Evolutionary conservation across 2,888 invertebrate species (phyloP).

Genomic region (Ashinkailepas kermadecensis): DNA sequence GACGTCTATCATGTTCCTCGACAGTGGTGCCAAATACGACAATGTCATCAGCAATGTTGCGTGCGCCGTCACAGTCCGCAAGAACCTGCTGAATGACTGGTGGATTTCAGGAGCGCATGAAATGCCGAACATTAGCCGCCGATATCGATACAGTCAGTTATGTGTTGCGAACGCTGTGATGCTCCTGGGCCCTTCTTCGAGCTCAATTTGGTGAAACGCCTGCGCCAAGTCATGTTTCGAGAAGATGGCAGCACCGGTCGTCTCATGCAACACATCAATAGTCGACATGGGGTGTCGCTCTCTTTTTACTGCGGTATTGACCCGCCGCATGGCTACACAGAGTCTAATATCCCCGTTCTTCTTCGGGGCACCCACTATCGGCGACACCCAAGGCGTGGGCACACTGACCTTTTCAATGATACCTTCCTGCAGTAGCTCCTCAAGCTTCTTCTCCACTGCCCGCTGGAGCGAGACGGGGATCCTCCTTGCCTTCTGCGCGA

Average conservation of each 20-base stretch:
- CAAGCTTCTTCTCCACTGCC: constrained; percentile 3
- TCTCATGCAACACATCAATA: constrained; percentile 27
- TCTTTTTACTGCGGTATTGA: constrained; percentile 34
- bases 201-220: constrained; percentile 25
- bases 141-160: constrained; percentile 24
- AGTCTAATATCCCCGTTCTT: constrained; percentile 35
- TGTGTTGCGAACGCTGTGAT: constrained; percentile 25
- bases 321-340: constrained; percentile 36
- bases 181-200: background rate
- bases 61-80: background rate
- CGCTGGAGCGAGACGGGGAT: background rate
- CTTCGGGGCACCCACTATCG: constrained; percentile 36
- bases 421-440: background rate
- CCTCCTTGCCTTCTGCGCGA: background rate
- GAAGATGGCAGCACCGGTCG: constrained; percentile 16
- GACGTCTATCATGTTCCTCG: background rate
- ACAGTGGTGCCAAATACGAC: background rate
- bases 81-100: constrained; percentile 24
- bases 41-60: background rate
- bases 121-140: constrained; percentile 26
- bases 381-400: too few relatives aligned
- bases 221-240: constrained; percentile 24
- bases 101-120: constrained; percentile 12
- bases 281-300: constrained; percentile 33
- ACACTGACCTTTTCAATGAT: constrained; percentile 31